Percentiles rank a stretch among this genome's conserved stretches.
phyloP scores from a whole-genome alignment of 1,140 invertebrate genomes.

The Theocolax elegans region DNA sequence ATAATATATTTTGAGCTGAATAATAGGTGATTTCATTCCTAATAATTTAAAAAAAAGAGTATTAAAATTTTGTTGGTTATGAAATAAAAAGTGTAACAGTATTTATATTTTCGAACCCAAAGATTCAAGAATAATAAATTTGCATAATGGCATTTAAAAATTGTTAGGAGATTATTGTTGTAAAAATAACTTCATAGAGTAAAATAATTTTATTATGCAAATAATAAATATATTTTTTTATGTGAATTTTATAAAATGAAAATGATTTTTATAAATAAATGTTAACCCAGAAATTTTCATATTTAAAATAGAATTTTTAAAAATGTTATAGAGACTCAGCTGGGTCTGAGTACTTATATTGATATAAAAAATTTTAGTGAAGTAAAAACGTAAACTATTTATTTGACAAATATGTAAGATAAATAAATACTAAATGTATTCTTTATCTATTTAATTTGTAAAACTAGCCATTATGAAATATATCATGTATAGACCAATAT shows the following conservation, averaged over 20 bases:
- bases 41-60: neutral
- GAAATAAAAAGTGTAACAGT: conserved; percentile 7
- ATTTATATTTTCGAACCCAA: neutral
- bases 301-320: neutral
- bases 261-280: neutral
- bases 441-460: neutral
- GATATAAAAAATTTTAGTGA: neutral
- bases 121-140: too few species aligned
- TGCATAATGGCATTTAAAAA: neutral
- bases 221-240: conserved; percentile 1
- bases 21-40: conserved; percentile 9
- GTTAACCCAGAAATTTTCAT: neutral
- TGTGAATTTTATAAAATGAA: neutral
- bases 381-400: neutral
- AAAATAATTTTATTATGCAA: too few species aligned
- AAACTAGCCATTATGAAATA: conserved; percentile 12
- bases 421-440: neutral
- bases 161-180: neutral
- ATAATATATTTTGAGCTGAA: neutral
- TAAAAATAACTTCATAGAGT: conserved; percentile 1
- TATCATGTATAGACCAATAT: conserved; percentile 4
- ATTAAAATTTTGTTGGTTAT: conserved; percentile 12
- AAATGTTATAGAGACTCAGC: neutral
- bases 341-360: conserved; percentile 8
- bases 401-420: neutral